Evolutionary conservation across 1,140 invertebrate genomes (phyloP), one percentile per base, ranked within the genome.

Genomic region (Rhyacophila brunnea): DNA sequence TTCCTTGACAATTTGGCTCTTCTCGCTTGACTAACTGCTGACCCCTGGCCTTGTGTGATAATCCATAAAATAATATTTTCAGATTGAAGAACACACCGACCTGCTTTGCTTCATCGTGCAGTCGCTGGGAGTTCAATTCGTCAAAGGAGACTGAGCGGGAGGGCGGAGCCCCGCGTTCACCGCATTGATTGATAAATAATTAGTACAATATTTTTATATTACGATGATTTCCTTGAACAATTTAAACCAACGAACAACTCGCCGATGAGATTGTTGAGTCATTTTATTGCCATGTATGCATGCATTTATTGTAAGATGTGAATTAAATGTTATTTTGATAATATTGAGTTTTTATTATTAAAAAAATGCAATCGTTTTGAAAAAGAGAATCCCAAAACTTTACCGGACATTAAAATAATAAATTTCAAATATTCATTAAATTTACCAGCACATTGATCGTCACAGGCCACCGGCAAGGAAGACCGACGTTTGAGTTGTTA

Each of bases 31-130:
- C n/a, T n/a, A n/a, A n/a, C n/a, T n/a, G n/a, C n/a, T n/a, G n/a
- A n/a, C n/a, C n/a, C n/a, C 7, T 57, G 14, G 13, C 46, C 60
- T 46, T n/a, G 36, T n/a, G 19, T n/a, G 64, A 28, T 28, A 28
- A 5, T 28, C 9, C 23, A 28, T 28, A 28, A 28, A 28, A n/a
- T n/a, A 3, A 28, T 28, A 19, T 60, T 85, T 86, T 56, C 78
- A 93, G 87, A 96, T 97, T 68, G 92, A 95, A 63, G 93, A 96
- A 75, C 80, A 86, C 56, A 89, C 89, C 0, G 93, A 96, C 67
- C 89, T 94, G 58, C 83, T 93, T 69, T 86, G 88, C 65, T 97
- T 97, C 77, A 85, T 96, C 54, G 85, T 85, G n/a, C 85, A 87
- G 71, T 81, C 87, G 45, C 77, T 96, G 42, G 85, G 85, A 28